A percentile compares a stretch with the other conserved stretches of the same genome.
Evolutionary conservation across 2,888 invertebrate genomes (phyloP).

Genomic region (Apeira syringaria): DNA sequence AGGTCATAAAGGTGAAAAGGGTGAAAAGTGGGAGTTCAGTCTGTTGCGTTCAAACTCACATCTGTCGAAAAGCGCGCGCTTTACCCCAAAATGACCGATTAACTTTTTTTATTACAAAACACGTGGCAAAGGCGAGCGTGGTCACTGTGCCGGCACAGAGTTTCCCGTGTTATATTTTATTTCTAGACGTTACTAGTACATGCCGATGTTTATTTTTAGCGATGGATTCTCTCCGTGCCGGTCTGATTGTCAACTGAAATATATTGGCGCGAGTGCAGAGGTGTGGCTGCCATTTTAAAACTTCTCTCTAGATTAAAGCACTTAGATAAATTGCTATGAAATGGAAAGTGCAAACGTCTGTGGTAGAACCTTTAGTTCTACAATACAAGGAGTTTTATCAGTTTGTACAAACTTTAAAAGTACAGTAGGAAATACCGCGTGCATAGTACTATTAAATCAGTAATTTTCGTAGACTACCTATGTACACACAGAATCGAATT

Average conservation of each 20-base stretch:
- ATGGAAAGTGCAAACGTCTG: neutral
- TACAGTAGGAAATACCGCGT: no score
- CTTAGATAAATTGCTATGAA: neutral
- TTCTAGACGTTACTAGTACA: conserved; percentile 63
- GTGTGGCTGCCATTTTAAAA: conserved; percentile 10
- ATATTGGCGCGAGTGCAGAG: conserved; percentile 24
- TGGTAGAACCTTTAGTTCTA: no score
- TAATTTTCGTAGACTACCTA: no score
- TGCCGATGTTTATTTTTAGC: conserved; percentile 54
- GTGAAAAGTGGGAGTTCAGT: no score
- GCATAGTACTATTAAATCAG: no score
- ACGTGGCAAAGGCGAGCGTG: conserved; percentile 48
- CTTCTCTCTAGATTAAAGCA: neutral
- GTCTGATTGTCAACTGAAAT: conserved; percentile 41
- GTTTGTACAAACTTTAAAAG: no score
- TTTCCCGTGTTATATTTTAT: conserved; percentile 59
- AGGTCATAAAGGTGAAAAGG: no score
- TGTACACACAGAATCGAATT: no score
- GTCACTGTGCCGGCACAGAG: conserved; percentile 36
- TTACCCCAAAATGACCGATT: conserved; percentile 45
- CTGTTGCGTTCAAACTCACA: no score
- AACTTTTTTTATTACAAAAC: conserved; percentile 34
- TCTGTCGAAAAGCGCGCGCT: conserved; percentile 36
- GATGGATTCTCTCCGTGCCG: conserved; percentile 41
- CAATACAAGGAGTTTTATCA: no score